Conservation (phyloP, 2,888 invertebrate species). For the Callimorpha dominula region DNA sequence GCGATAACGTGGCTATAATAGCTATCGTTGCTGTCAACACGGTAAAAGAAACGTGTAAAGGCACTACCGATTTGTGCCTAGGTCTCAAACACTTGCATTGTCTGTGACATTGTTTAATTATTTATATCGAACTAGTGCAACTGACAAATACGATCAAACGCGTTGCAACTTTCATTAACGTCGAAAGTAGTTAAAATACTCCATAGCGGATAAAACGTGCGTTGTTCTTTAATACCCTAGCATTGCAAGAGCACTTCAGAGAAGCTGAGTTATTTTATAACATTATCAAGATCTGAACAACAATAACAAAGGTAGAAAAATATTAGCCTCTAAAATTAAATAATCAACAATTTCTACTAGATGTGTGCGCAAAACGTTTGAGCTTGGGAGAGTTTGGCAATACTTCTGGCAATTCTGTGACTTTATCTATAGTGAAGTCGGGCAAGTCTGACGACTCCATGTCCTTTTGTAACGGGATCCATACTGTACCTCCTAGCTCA, state of each 20-base stretch:
- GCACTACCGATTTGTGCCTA: neutral
- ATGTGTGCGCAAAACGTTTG: slow-evolving; percentile 63
- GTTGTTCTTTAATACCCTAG: neutral
- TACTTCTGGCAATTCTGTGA: slow-evolving; percentile 88
- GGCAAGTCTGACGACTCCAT: slow-evolving; percentile 85
- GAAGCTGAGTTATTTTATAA: neutral
- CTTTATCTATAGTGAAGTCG: slow-evolving; percentile 89
- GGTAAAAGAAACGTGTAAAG: neutral
- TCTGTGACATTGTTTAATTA: too few species aligned
- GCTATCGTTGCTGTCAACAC: neutral
- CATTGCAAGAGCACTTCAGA: slow-evolving; percentile 1
- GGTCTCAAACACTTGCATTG: neutral
- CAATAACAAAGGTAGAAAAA: slow-evolving; percentile 43
- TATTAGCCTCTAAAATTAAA: slow-evolving; percentile 39
- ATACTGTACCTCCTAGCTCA: slow-evolving; percentile 92
- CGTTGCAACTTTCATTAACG: neutral
- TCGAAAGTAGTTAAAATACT: too few species aligned
- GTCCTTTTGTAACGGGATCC: slow-evolving; percentile 89
- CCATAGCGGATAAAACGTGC: neutral
- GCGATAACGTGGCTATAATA: neutral
- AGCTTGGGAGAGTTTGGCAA: slow-evolving; percentile 85
- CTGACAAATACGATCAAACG: neutral
- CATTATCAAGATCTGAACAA: slow-evolving; percentile 27
- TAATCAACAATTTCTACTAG: slow-evolving; percentile 52
- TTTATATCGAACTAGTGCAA: neutral